phyloP scores from a whole-genome alignment of 2,888 invertebrate genomes.

The Himalopsyche anomala region DNA sequence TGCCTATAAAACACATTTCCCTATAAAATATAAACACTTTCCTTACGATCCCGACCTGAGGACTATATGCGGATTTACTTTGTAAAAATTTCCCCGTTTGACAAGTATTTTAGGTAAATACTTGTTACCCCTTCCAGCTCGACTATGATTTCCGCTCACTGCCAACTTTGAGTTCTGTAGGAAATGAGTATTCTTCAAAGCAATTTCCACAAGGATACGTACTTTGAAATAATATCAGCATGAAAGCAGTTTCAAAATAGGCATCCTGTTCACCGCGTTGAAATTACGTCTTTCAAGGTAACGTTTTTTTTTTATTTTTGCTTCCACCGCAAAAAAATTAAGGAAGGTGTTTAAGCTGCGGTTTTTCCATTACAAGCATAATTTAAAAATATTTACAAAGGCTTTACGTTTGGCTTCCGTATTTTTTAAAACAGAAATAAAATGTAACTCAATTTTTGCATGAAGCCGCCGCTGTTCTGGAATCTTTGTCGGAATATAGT shows the following conservation, averaged over 20 bases:
- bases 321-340: constrained; percentile 52
- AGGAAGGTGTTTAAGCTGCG: constrained; percentile 52
- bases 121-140: constrained; percentile 52
- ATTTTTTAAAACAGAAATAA: constrained; percentile 36
- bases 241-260: constrained; percentile 63
- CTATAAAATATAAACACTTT: constrained; percentile 43
- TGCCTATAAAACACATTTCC: constrained; percentile 38
- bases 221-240: constrained; percentile 65
- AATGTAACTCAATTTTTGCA: constrained; percentile 34
- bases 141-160: constrained; percentile 63
- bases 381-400: constrained; percentile 44
- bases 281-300: constrained; percentile 62
- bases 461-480: not conserved
- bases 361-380: constrained; percentile 46
- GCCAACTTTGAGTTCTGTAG: constrained; percentile 63
- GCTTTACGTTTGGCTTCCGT: constrained; percentile 40
- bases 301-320: constrained; percentile 45
- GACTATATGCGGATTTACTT: constrained; percentile 53
- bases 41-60: constrained; percentile 32
- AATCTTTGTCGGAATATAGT: not conserved
- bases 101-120: constrained; percentile 62
- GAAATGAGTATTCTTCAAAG: constrained; percentile 66
- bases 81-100: constrained; percentile 63
- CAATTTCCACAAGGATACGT: constrained; percentile 66
- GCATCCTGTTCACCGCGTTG: constrained; percentile 58